Conservation (phyloP, 2,797 vertebrate species). For the Lutra lutra region DNA sequence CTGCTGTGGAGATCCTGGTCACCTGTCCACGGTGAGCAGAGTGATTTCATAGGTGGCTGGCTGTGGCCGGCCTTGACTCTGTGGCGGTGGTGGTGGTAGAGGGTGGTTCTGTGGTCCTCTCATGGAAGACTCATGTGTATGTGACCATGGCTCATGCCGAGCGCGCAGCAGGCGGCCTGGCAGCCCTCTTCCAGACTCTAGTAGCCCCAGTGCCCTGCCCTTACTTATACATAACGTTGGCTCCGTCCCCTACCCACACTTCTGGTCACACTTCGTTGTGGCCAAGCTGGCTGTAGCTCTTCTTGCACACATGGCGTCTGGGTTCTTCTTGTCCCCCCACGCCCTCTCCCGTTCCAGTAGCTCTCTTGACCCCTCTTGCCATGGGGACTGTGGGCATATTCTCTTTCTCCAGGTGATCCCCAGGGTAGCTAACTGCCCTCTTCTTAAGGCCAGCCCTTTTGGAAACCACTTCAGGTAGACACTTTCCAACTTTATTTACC, state of each 20-base stretch:
- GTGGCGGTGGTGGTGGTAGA: neutral
- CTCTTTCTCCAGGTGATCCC: neutral
- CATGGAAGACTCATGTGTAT: neutral
- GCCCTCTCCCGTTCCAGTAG: neutral
- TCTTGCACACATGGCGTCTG: neutral
- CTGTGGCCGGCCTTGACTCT: neutral
- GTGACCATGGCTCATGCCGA: neutral
- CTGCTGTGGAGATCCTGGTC: neutral
- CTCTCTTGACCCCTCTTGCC: neutral
- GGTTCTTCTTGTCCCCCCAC: neutral
- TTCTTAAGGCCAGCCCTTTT: neutral
- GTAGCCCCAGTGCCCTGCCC: neutral
- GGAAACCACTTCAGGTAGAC: neutral
- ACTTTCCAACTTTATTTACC: neutral
- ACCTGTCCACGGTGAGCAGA: neutral
- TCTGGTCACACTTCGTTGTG: neutral
- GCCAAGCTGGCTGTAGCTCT: neutral
- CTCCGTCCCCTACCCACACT: neutral
- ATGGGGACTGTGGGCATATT: neutral
- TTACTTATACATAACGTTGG: neutral
- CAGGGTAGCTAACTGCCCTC: neutral
- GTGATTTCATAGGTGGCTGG: neutral
- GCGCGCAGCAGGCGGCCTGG: neutral
- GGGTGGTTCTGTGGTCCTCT: neutral
- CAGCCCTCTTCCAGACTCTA: neutral